Conservation (phyloP, 2,888 invertebrate genomes). For the Troides oblongomaculatus region DNA sequence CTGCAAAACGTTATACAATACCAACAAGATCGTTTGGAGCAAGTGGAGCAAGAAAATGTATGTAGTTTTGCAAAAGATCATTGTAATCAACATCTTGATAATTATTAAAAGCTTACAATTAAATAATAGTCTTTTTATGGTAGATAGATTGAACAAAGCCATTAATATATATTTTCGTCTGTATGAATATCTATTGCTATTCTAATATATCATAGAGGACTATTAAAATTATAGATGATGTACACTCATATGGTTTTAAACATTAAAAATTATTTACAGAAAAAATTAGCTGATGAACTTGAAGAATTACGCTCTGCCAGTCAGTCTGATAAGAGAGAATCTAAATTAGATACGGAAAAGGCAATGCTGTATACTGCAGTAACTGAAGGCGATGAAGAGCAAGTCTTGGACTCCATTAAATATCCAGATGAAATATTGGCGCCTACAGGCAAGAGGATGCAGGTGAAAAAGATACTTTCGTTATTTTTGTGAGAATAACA, state of each 20-base stretch:
- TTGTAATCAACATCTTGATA: constrained; percentile 1
- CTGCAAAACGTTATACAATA: constrained; percentile 66
- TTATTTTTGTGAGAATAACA: neutral
- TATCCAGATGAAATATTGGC: constrained; percentile 87
- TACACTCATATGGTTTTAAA: neutral
- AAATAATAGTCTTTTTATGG: constrained; percentile 11
- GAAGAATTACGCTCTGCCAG: constrained; percentile 53
- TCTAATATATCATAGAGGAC: neutral
- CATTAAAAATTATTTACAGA: constrained; percentile 44
- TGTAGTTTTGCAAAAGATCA: constrained; percentile 35
- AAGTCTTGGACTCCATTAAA: constrained; percentile 54
- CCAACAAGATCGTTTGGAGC: constrained; percentile 64
- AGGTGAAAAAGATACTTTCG: constrained; percentile 42
- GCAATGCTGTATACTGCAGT: constrained; percentile 55
- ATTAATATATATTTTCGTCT: neutral
- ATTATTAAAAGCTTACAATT: constrained; percentile 13
- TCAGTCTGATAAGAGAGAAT: constrained; percentile 48
- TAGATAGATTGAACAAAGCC: constrained; percentile 5
- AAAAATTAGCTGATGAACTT: constrained; percentile 63
- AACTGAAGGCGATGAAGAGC: constrained; percentile 61
- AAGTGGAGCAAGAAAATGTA: constrained; percentile 70
- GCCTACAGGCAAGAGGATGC: constrained; percentile 79
- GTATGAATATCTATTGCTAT: neutral
- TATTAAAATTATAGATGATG: no score
- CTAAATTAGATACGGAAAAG: constrained; percentile 50